Evolutionary conservation across 2,888 invertebrate genomes (phyloP).

Genomic region (Apamea sordens): DNA sequence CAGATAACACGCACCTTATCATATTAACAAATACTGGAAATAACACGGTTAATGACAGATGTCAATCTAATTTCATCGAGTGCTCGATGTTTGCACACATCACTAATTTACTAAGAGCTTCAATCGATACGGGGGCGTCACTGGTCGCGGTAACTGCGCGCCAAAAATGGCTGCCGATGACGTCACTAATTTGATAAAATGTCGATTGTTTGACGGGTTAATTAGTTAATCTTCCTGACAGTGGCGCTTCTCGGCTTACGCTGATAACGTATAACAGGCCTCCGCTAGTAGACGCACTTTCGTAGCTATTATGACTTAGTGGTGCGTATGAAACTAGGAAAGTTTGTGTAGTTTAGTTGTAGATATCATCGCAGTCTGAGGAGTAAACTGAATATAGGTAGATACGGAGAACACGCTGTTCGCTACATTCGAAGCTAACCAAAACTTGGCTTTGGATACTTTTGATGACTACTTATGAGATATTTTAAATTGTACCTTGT

Average conservation of each 20-base stretch:
- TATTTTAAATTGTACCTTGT: no score
- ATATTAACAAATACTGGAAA: slow-evolving; percentile 53
- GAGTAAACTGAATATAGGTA: background rate
- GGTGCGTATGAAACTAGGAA: slow-evolving; percentile 17
- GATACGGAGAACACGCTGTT: background rate
- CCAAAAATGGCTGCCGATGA: slow-evolving; percentile 65
- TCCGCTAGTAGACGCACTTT: slow-evolving; percentile 33
- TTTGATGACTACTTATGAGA: no score
- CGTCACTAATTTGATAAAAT: slow-evolving; percentile 70
- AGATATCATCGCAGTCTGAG: background rate
- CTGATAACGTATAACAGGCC: slow-evolving; percentile 52
- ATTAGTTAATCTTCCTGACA: slow-evolving; percentile 70
- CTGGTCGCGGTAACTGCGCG: slow-evolving; percentile 59
- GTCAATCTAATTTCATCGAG: slow-evolving; percentile 80
- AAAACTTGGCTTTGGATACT: no score
- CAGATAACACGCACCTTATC: slow-evolving; percentile 32
- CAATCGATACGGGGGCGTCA: slow-evolving; percentile 71
- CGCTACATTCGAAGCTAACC: background rate
- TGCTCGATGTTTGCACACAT: slow-evolving; percentile 75
- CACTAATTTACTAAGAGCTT: slow-evolving; percentile 82
- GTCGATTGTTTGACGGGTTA: slow-evolving; percentile 70
- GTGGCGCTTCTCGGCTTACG: slow-evolving; percentile 61
- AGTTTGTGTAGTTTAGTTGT: background rate
- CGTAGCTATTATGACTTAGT: slow-evolving; percentile 20
- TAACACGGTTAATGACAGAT: slow-evolving; percentile 69